Base-by-base conservation (phyloP, 2,113 vertebrate species). In the Pollachius pollachius region DNA sequence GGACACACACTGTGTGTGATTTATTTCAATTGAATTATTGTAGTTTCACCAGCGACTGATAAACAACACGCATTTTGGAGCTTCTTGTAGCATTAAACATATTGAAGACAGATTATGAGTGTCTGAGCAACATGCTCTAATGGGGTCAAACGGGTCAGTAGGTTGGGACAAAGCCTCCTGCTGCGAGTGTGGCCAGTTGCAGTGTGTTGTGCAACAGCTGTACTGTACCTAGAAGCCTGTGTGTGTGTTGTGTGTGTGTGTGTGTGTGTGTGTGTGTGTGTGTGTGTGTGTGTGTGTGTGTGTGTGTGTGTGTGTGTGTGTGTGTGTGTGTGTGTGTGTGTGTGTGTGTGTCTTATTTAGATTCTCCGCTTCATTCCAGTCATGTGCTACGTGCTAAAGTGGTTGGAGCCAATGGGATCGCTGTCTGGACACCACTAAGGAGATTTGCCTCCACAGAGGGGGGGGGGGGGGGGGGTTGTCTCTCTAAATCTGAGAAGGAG, bases 131-230 rank as follows among this genome's bases (percentile, higher is more conserved):
- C 2, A 0, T 59, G 58, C 37, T 60, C 74, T 64, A 41, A 5
- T 8, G 27, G 21, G 41, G 71, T 67, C 59, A 74, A 78, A 41
- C 21, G 77, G 84, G 74, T 21, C 75, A 85, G 75, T 67, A 70
- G 75, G 77, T 34, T 79, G 63, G 83, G 69, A 68, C 72, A 37
- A 1, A 13, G 68, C 68, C 11, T 37, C 64, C 18, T 19, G 8
- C 52, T 62, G 63, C 34, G 59, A 74, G 15, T 60, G 18, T 70
- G 8, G 64, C 34, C 41, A 48, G 41, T 9, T 12, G 41, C 9
- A 48, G 17, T 21, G 17, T 70, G 64, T 23, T 62, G 30, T 34
- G 30, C 30, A 71, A 12, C 58, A 64, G 21, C 37, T 66, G 41
- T 18, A 72, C 52, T 34, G 64, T 72, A 52, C 25, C 68, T 37